Percentiles rank a stretch among this genome's conserved stretches.
phyloP scores from a whole-genome alignment of 37 sponge, comb jelly and placozoan species.

The Spongilla lacustris region DNA sequence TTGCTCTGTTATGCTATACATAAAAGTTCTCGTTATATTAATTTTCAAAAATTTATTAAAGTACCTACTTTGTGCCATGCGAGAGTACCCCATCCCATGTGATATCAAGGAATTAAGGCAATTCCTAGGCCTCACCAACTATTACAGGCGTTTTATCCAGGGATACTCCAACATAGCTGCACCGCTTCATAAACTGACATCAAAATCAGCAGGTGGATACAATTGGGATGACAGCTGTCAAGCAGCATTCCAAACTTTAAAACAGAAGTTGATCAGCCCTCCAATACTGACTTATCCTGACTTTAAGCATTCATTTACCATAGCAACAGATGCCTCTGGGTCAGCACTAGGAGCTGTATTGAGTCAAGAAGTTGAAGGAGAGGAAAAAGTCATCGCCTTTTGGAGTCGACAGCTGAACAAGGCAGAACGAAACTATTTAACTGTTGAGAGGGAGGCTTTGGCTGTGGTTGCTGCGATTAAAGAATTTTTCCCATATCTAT shows the following conservation, averaged over 20 bases:
- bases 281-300: slow-evolving; percentile 34
- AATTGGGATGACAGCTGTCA: slow-evolving; percentile 21
- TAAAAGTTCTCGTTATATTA: too few species aligned
- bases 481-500: slow-evolving; percentile 36
- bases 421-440: slow-evolving; percentile 9
- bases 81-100: slow-evolving; percentile 35
- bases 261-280: slow-evolving; percentile 13
- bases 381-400: slow-evolving; percentile 37
- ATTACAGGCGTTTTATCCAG: slow-evolving; percentile 32
- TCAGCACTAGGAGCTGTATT: slow-evolving; percentile 45
- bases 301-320: slow-evolving; percentile 11
- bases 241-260: slow-evolving; percentile 37
- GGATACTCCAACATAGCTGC: slow-evolving; percentile 35
- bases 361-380: slow-evolving; percentile 36
- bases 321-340: slow-evolving; percentile 42
- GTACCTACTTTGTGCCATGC: too few species aligned
- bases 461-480: slow-evolving; percentile 27
- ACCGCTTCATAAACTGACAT: slow-evolving; percentile 42
- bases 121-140: slow-evolving; percentile 55
- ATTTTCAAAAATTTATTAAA: too few species aligned
- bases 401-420: slow-evolving; percentile 30
- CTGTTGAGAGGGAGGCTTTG: slow-evolving; percentile 9
- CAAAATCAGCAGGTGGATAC: slow-evolving; percentile 19
- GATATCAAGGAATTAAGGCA: slow-evolving; percentile 20
- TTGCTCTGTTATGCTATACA: too few species aligned